Evolutionary conservation across 2,113 vertebrate genomes (phyloP).

Genomic region (Gymnogyps californianus): DNA sequence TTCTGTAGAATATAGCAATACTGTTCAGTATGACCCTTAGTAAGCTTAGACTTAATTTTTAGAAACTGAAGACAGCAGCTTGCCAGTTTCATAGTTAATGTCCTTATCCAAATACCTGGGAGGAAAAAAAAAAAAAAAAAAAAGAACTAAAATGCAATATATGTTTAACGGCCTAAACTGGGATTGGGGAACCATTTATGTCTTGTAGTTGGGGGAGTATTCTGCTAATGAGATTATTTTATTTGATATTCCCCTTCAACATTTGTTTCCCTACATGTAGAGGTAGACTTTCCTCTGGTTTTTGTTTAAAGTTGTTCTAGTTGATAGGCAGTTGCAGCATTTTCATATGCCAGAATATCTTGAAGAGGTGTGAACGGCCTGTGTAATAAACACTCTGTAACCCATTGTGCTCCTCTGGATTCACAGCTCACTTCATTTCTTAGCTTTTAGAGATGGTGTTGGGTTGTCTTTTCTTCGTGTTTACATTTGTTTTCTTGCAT

Average conservation of each 20-base stretch:
- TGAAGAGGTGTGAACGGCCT: not conserved
- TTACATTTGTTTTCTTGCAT: not conserved
- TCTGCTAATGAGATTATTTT: not conserved
- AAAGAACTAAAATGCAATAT: not conserved
- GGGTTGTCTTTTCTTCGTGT: rapidly evolving
- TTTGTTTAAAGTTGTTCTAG: not conserved
- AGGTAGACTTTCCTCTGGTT: not conserved
- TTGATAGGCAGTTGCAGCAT: not conserved
- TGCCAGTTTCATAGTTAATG: not conserved
- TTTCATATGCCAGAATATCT: not conserved
- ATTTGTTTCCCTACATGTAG: not conserved
- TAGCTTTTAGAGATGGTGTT: not conserved
- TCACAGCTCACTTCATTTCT: not conserved
- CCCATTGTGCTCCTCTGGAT: not conserved
- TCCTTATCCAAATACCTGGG: not conserved
- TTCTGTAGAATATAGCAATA: not conserved
- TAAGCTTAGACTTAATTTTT: not conserved
- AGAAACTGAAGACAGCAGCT: not conserved
- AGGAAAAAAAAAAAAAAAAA: not conserved
- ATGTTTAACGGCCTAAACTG: not conserved
- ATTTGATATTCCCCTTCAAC: not conserved
- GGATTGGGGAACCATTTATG: not conserved
- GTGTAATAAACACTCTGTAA: not conserved
- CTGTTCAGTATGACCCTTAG: not conserved
- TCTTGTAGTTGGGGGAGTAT: not conserved